phyloP scores from a whole-genome alignment of 1,140 invertebrate genomes.

The Eriocheir sinensis region DNA sequence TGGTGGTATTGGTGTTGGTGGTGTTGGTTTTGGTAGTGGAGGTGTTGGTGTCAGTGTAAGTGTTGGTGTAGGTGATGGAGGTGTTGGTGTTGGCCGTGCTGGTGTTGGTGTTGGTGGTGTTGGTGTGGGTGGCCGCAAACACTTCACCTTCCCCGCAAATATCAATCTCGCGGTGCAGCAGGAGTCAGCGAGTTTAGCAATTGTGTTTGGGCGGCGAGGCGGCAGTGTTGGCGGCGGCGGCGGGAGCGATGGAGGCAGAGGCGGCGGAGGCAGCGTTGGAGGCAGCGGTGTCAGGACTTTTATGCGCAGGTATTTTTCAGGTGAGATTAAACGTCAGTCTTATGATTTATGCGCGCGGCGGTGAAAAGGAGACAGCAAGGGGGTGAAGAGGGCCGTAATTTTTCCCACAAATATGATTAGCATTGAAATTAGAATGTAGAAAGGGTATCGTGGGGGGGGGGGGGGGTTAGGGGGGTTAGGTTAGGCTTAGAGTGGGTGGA shows the following conservation, averaged over 20 bases:
- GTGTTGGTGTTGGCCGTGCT: no score
- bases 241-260: neutral
- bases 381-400: neutral
- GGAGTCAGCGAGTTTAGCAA: neutral
- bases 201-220: neutral
- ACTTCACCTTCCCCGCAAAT: no score
- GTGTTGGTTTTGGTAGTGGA: no score
- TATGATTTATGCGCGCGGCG: neutral
- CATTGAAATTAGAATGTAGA: neutral
- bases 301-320: neutral
- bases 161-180: constrained; percentile 6
- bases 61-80: no score
- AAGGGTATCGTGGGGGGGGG: neutral
- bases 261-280: neutral
- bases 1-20: no score
- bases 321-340: neutral
- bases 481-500: neutral
- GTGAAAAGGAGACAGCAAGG: neutral
- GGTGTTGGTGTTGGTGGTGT: no score
- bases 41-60: no score
- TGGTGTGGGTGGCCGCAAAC: no score
- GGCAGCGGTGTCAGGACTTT: neutral
- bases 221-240: neutral
- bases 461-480: neutral
- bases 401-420: neutral